Conservation (phyloP, 2,797 vertebrate genomes). For the Lophius americanus region DNA sequence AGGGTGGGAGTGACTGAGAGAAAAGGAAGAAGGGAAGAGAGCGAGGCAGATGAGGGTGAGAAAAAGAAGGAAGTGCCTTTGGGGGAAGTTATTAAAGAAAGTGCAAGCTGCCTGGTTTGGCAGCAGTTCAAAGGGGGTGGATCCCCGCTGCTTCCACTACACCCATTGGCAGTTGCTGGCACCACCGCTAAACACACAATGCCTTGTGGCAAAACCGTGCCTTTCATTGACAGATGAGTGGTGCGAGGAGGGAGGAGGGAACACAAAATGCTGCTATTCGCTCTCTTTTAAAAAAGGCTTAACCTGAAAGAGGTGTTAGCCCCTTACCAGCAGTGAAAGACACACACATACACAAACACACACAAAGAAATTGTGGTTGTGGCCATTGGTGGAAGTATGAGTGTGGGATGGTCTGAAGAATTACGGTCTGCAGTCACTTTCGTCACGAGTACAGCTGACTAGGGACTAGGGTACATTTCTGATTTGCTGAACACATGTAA, state of each 20-base stretch:
- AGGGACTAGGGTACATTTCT: neutral
- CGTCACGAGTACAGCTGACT: conserved; percentile 38
- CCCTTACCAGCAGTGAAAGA: conserved; percentile 64
- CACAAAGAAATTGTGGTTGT: conserved; percentile 45
- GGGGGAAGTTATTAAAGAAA: conserved; percentile 82
- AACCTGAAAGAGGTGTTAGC: conserved; percentile 76
- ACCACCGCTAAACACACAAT: conserved; percentile 84
- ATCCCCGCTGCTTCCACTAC: conserved; percentile 76
- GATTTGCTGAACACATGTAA: neutral
- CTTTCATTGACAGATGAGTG: conserved; percentile 81
- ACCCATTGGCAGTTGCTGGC: conserved; percentile 83
- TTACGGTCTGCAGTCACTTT: conserved; percentile 34
- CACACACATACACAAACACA: conserved; percentile 35
- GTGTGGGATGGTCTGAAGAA: conserved; percentile 56
- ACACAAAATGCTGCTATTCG: conserved; percentile 71
- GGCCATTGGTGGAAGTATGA: conserved; percentile 35
- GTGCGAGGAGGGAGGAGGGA: conserved; percentile 66
- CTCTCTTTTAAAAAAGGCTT: conserved; percentile 51
- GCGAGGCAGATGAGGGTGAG: conserved; percentile 47
- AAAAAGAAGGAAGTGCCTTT: conserved; percentile 80
- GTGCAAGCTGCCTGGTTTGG: conserved; percentile 83
- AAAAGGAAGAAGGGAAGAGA: conserved; percentile 52
- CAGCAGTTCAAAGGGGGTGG: conserved; percentile 84
- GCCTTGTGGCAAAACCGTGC: conserved; percentile 83
- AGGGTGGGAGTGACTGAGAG: conserved; percentile 72